Base-by-base conservation (phyloP, 2,888 invertebrate genomes). In the Himalopsyche anomala region DNA sequence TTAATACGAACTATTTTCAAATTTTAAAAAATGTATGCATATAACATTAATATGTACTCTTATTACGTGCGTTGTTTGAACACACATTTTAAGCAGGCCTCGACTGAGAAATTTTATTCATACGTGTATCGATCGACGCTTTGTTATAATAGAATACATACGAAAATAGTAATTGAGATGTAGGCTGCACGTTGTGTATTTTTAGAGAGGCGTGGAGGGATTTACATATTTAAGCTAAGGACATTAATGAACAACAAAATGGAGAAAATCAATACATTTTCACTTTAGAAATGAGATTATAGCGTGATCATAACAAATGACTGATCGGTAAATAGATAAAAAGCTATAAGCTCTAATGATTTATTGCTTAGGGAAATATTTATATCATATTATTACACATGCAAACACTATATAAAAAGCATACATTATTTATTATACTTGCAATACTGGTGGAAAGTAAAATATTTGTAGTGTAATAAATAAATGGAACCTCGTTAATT, bases 301-400 rank as follows among this genome's bases (percentile, higher is more conserved):
- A 28, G 62, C 62, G 62, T 62, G 62, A 62, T 62, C 62, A 62
- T 62, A 62, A 62, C 62, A 62, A 62, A 62, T 62, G 62, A 62
- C 62, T 62, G 62, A 62, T 62, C 19, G 19, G 19, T 19, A 62
- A 19, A 62, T 19, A 62, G 62, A 62, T 62, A 62, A 62, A 62
- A 19, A 62, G 62, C 19, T 5, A n/a, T 56, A 56, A 19, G 17
- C 56, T 56, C 62, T 62, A 62, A 62, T 62, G 62, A 62, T 62
- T n/a, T 19, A 62, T 8, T 62, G 62, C 62, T 51, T 28, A 62
- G 62, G 62, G 28, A 62, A 62, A 62, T 62, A 62, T 62, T 62
- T 19, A 62, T 62, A 28, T 62, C 62, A 62, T 62, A 62, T 12
- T 62, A 19, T 11, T 1, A 28, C 28, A 62, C 62, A 62, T 15